These are phyloP conservation scores for Leuctra nigra DNA, from an alignment of 2,888 invertebrate genomes.

Conservation along the genomic window DNA sequence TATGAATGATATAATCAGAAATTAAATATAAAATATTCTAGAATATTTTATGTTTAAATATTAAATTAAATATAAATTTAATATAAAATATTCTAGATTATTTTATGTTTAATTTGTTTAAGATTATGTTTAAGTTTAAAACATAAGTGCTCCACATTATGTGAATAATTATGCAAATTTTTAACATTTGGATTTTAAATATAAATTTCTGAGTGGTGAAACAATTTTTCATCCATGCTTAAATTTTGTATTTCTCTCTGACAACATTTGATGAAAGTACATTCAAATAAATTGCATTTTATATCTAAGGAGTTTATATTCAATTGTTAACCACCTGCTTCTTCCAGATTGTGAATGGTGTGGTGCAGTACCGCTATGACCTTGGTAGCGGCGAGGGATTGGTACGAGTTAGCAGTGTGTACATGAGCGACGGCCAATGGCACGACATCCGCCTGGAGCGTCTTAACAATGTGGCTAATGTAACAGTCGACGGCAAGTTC, in stretches of 20 bases:
- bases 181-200: too few species aligned
- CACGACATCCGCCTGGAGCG: constrained; percentile 74
- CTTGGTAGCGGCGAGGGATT: constrained; percentile 86
- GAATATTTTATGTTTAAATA: neutral
- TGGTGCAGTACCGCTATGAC: constrained; percentile 85
- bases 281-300: too few species aligned
- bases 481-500: constrained; percentile 70
- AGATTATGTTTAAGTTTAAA: neutral
- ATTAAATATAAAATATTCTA: neutral
- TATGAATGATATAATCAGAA: neutral
- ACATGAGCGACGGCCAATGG: constrained; percentile 80
- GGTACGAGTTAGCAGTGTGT: constrained; percentile 67
- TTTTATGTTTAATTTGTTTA: neutral
- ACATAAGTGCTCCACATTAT: too few species aligned
- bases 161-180: too few species aligned
- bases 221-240: too few species aligned
- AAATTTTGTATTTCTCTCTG: too few species aligned
- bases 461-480: constrained; percentile 68
- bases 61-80: neutral
- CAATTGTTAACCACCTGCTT: constrained; percentile 21
- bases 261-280: too few species aligned
- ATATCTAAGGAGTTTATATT: too few species aligned
- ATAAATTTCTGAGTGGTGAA: too few species aligned
- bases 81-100: neutral
- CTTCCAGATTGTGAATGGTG: constrained; percentile 65